Evolutionary conservation across 2,113 vertebrate genomes (phyloP), one percentile per base, ranked within the genome.

Genomic region (Pachycephala philippinensis): DNA sequence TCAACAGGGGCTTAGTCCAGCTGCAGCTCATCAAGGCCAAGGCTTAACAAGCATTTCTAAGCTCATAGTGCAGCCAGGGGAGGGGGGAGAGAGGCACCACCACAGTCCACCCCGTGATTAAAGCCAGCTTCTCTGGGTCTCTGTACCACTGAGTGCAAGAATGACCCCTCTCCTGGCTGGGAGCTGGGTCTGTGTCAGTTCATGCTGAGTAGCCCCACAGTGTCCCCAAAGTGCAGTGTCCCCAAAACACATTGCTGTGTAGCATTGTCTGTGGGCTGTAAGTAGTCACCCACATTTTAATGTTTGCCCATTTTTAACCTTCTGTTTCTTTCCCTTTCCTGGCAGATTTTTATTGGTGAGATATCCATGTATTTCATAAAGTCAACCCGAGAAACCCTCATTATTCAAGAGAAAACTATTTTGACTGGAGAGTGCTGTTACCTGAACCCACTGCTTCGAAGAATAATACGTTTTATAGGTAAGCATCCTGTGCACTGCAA

Each of bases 371-470:
- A 99, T 84, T 98, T 99, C 97, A 99, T 99, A 98, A 99, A 99
- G 94, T 99, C 99, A 52, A 99, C 99, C 20, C 98, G 99, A 97
- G 99, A 99, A 97, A 98, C 98, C 50, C 98, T 99, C 72, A 98
- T 99, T 96, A 97, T 98, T 88, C 99, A 99, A 97, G 99, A 99
- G 98, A 99, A 99, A 98, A 99, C 98, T 89, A 99, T 99, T 86
- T 97, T 99, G 85, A 99, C 99, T 10, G 99, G 99, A 93, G 99
- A 99, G 92, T 99, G 99, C 95, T 99, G 99, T 98, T 99, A 99
- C 96, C 98, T 99, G 97, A 99, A 99, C 95, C 99, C 99, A 24
- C 98, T 99, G 72, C 98, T 99, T 86, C 98, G 99, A 75, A 98
- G 99, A 97, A 98, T 99, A 94, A 97, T 99, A 92, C 98, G 99